These are phyloP conservation scores for Cephus pygmeus DNA, from an alignment of 2,888 invertebrate genomes.

Conservation along the genomic window DNA sequence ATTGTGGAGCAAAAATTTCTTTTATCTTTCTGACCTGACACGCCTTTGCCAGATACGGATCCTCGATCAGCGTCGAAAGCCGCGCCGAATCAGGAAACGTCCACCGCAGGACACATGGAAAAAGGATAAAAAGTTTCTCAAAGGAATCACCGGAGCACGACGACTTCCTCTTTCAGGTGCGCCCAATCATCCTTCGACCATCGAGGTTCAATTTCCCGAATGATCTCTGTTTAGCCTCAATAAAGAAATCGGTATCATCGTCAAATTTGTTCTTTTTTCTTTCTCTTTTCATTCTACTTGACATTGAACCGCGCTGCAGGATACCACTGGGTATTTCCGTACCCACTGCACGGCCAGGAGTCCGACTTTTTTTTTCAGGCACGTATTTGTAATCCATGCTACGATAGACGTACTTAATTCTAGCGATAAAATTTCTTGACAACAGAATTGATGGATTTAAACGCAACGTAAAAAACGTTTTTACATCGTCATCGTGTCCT, in stretches of 20 bases:
- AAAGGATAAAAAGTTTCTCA: constrained; percentile 1
- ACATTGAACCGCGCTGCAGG: neutral
- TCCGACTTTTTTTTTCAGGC: neutral
- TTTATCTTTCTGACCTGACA: neutral
- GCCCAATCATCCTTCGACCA: neutral
- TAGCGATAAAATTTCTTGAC: neutral
- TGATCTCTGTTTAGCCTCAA: neutral
- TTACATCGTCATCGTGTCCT: neutral
- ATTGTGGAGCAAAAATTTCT: neutral
- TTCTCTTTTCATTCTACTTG: neutral
- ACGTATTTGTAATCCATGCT: neutral
- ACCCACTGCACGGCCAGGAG: neutral
- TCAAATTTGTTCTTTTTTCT: neutral
- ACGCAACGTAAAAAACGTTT: neutral
- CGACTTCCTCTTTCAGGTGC: neutral
- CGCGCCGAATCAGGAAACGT: constrained; percentile 3
- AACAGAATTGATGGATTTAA: neutral
- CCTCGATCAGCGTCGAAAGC: neutral
- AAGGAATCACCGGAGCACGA: neutral
- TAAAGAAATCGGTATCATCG: neutral
- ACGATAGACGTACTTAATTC: neutral
- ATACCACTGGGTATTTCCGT: neutral
- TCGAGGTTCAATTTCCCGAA: constrained; percentile 2
- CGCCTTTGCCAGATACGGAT: neutral
- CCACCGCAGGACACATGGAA: neutral